Evolutionary conservation across 2,113 vertebrate genomes (phyloP), one percentile per base, ranked within the genome.

Genomic region (Micromys minutus): DNA sequence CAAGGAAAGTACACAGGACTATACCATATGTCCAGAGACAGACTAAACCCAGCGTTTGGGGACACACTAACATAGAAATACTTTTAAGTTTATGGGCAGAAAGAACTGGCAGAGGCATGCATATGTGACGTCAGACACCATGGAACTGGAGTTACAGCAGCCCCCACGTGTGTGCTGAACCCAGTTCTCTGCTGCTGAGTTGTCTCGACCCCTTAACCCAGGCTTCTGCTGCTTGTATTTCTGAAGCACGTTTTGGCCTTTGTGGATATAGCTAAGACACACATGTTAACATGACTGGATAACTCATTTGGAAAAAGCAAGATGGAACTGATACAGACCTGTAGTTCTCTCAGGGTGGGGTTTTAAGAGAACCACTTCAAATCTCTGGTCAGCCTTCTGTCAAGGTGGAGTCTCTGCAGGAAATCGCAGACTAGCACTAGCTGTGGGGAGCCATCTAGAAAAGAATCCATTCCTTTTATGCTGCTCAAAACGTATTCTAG

Each of bases 301-400:
- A 93, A 76, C 3, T 69, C 45, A 87, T 94, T 89, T 91, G 88
- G n/a, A 75, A 90, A 84, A 47, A 59, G 87, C 22, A 75, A 57
- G 50, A 84, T 50, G 50, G 63, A 90, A 89, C 74, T 83, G 72
- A 76, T 74, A 21, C 17, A 83, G 26, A 94, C 45, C 24, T 72
- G 17, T 61, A 59, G 69, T 85, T 85, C 86, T 91, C 15, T 87
- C 9, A 31, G 39, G 31, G 7, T 52, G 7, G 22, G 1, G 2
- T 87, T 95, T 39, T 36, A 24, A 57, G 36, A 80, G 52, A 81
- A 39, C 52, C 52, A 15, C 57, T 57, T 81, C 55, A 74, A 8
- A 63, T 74, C 45, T 80, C 77, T 57, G 52, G 34, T 57, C 52
- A 57, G 7, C 13, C 52, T 19, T 3, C 67, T 77, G 50, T 12